Evolutionary conservation across 2,113 vertebrate species (phyloP), one percentile per base, ranked within the genome.

Genomic region (Xenopus borealis): DNA sequence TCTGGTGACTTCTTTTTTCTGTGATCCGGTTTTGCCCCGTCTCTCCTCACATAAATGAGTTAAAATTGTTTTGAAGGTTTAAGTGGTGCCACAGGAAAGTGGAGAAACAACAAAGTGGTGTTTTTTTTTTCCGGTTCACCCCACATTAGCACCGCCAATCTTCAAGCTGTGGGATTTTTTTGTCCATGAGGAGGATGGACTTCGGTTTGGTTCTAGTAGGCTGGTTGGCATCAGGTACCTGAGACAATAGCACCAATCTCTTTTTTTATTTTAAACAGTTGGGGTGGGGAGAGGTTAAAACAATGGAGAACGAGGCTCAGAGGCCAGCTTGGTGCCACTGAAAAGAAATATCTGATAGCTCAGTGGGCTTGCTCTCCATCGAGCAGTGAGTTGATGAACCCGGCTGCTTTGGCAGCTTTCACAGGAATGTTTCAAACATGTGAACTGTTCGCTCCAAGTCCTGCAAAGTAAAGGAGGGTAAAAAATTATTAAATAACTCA

Each of bases 241-340:
- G 97, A 99, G 97, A 98, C 93, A 88, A 96, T 98, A 99, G 97
- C 97, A 99, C 97, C 94, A 94, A 95, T 90, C 89, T 94, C 88
- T 89, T 92, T 93, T 88, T 40, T 40, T 40, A n/a, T 40, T 6
- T 27, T 27, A 27, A 27, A 40, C 33, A 40, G 33, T 40, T 40
- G 33, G 33, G 86, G 82, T 74, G 81, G 82, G 82, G 85, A 75
- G 85, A 82, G 79, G 82, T 86, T 85, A 83, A 89, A 89, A 88
- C 86, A 86, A 82, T 87, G 83, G 87, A 88, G 84, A 92, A 81
- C 86, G 85, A 88, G 91, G 88, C 83, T 90, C 89, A 86, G 89
- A 86, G 87, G 88, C 69, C 40, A 87, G 82, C 87, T 87, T 89
- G 89, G 90, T 91, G 90, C 90, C 85, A 85, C 82, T 85, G 81